Base-by-base conservation (phyloP, 2,888 invertebrate genomes). In the Eurois occulta region DNA sequence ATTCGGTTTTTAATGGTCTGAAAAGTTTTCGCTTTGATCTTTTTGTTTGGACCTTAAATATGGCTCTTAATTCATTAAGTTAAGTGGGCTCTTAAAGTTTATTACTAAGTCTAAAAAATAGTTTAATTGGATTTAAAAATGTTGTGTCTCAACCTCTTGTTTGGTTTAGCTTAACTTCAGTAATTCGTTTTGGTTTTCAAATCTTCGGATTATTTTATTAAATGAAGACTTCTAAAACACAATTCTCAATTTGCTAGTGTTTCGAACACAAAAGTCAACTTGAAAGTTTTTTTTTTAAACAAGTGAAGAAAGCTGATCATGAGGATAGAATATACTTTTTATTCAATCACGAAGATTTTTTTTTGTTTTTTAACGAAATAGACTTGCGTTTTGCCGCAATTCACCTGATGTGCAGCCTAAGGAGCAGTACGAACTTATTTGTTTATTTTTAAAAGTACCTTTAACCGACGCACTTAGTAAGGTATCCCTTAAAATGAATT, bases 21-120 rank as follows among this genome's bases (percentile, higher is more conserved):
- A 72, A 79, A 89, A 86, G 78, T 89, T 87, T 80, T 67, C 1
- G 16, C 72, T 81, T 84, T 76, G 74, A 85, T 81, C 70, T 72
- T 72, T 81, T 84, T 78, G 68, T 75, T 86, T 72, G 4, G 43
- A 65, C 18, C 35, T 62, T 32, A 81, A 79, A 87, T 75, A 62
- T 62, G 35, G 67, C 66, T 24, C 18, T 55, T 60, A 75, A 73
- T 77, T 87, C 7, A 60, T 75, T 73, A 75, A 71, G 55, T 68
- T 38, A 76, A 80, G 65, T 72, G 64, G 43, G 21, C 38, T 41
- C 24, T 35, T 21, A 41, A 77, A 77, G 43, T 52, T 64, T 67
- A 35, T 21, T 28, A 28, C n/a, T 43, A n/a, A 18, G 55, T 46
- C 28, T 65, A 24, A 48, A 65, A 69, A 58, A 65, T 28, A 11